Base-by-base conservation (phyloP, 1,140 invertebrate genomes). In the Lineus longissimus region DNA sequence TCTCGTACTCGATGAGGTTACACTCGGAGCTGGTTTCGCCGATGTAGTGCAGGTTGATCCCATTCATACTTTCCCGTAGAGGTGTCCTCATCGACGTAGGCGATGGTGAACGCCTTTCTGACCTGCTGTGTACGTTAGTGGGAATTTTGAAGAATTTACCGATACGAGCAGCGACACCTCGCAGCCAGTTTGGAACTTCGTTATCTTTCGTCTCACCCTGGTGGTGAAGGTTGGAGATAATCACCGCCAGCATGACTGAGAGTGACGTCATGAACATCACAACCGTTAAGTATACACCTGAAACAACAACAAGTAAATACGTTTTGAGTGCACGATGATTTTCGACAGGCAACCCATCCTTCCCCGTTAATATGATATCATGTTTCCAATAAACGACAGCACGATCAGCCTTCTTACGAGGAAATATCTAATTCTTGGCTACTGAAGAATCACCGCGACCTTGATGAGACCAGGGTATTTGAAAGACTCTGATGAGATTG, bases 211-310 rank as follows among this genome's bases (percentile, higher is more conserved):
- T 59, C 17, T 33, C 55, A 11, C 58, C 40, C 31, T 57, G 29
- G 55, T 64, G 58, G 36, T 64, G 58, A 6, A 64, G 11, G 17
- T 64, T 30, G 27, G 55, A 61, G 68, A 83, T 76, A 43, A 82
- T 71, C 36, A 84, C 84, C 13, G 82, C 82, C 68, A 84, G 81
- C 31, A 83, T 78, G 30, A 85, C 77, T 15, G 82, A 83, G 45
- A 83, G 69, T 40, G 80, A 79, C n/a, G 83, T 85, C 66, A 85
- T 84, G 45, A 57, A 69, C 75, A 75, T 75, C 22, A 72, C 71
- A 51, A 66, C 59, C 13, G 73, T 78, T 25, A 75, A 63, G 63
- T 75, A 75, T 13, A 77, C 63, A 17, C 70, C 71, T 31, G 43
- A 43, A 66, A 41, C 4, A 22, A 19, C 22, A 33, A 2, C 11